Conservation (phyloP, 1,140 invertebrate genomes). For the Panulirus ornatus region DNA sequence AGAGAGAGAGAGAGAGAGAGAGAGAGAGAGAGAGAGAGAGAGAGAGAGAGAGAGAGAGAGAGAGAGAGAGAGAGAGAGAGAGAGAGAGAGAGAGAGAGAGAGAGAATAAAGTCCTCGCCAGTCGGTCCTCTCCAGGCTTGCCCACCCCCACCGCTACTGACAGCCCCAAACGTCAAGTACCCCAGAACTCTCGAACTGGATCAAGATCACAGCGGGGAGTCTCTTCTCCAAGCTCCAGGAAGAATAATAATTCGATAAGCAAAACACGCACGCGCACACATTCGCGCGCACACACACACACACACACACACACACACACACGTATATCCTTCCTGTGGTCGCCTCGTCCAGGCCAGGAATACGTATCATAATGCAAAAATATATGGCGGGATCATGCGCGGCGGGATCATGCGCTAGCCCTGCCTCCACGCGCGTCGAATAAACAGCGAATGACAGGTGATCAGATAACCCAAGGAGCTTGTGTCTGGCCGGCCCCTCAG, state of each 20-base stretch:
- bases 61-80: slow-evolving; percentile 33
- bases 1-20: slow-evolving; percentile 29
- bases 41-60: slow-evolving; percentile 34
- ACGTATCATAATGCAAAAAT: not conserved
- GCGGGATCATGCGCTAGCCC: not conserved
- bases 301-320: not conserved
- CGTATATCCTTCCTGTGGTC: not conserved
- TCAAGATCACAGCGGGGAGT: too few species aligned
- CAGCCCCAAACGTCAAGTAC: too few species aligned
- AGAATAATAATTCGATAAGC: too few species aligned
- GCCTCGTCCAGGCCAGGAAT: not conserved
- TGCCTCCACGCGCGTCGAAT: not conserved
- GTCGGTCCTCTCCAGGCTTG: not conserved
- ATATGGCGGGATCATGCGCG: not conserved
- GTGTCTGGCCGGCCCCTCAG: not conserved
- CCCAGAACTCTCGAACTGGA: too few species aligned
- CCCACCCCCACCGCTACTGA: not conserved
- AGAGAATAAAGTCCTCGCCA: not conserved
- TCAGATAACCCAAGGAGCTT: not conserved
- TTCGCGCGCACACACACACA: not conserved
- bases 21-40: slow-evolving; percentile 31
- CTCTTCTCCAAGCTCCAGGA: too few species aligned
- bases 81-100: slow-evolving; percentile 45
- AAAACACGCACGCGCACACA: too few species aligned
- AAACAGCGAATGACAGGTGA: not conserved